Conservation (phyloP, 2,888 invertebrate genomes). For the Brachypterus glaber region DNA sequence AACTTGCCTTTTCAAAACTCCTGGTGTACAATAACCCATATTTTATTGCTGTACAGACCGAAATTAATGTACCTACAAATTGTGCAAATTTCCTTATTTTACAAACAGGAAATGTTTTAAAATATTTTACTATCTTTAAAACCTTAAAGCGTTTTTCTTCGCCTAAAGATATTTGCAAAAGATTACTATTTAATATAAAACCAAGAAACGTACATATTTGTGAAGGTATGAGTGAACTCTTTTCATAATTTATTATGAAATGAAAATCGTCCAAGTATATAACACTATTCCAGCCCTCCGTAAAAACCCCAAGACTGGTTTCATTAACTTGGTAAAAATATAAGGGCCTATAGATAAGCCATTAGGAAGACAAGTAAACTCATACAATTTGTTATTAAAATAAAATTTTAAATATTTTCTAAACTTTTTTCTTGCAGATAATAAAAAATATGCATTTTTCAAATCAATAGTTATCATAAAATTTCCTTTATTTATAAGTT, state of each 20-base stretch:
- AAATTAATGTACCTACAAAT: constrained; percentile 9
- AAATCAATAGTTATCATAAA: constrained; percentile 12
- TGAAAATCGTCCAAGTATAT: constrained; percentile 20
- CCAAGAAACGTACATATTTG: constrained; percentile 16
- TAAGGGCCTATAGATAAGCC: constrained; percentile 24
- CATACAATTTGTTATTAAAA: too few relatives aligned
- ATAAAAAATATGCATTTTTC: too few relatives aligned
- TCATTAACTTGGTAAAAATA: constrained; percentile 26
- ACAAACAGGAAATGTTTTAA: not conserved
- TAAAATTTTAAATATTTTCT: too few relatives aligned
- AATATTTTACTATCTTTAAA: too few relatives aligned
- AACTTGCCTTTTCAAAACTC: constrained; percentile 7
- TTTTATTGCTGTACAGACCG: constrained; percentile 12
- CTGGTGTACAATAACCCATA: constrained; percentile 12
- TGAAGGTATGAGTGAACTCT: constrained; percentile 12
- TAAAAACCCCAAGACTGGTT: constrained; percentile 17
- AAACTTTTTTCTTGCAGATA: too few relatives aligned
- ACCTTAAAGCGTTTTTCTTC: too few relatives aligned
- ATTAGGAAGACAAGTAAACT: constrained; percentile 25
- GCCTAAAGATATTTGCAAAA: constrained; percentile 9
- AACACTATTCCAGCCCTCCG: constrained; percentile 16
- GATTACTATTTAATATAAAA: constrained; percentile 14
- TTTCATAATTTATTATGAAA: constrained; percentile 19
- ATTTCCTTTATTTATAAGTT: constrained; percentile 15
- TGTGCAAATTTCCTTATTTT: constrained; percentile 9